phyloP scores from a whole-genome alignment of 2,888 invertebrate species.

The Drosophila ustulata region DNA sequence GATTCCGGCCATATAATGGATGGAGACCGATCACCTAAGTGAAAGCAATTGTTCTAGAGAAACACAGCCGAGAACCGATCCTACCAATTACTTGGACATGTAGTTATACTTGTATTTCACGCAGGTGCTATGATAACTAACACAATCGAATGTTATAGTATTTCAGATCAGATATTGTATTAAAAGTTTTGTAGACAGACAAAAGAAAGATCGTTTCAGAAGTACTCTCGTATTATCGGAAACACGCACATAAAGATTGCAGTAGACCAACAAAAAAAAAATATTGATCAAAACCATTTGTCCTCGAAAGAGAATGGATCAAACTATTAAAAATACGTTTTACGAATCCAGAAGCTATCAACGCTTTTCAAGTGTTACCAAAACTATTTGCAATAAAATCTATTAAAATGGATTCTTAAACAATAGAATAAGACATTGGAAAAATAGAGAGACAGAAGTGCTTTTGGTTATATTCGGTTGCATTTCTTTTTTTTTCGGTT shows the following conservation, averaged over 20 bases:
- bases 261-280: not conserved
- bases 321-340: constrained; percentile 19
- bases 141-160: not conserved
- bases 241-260: not conserved
- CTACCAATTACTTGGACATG: not conserved
- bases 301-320: constrained; percentile 1
- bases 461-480: constrained; percentile 31
- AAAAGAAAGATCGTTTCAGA: constrained; percentile 1
- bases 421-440: constrained; percentile 2
- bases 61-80: not conserved
- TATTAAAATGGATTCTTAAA: constrained; percentile 43
- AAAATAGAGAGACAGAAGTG: constrained; percentile 36
- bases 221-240: not conserved
- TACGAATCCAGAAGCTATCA: constrained; percentile 66
- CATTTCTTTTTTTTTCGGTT: constrained; percentile 30
- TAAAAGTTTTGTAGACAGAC: not conserved
- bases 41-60: constrained; percentile 10
- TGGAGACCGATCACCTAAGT: constrained; percentile 36
- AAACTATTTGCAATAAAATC: constrained; percentile 75
- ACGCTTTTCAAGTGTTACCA: constrained; percentile 34
- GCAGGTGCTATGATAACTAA: not conserved
- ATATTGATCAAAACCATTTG: not conserved
- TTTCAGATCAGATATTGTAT: not conserved
- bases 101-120: not conserved
- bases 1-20: constrained; percentile 32